Conservation (phyloP, 2,888 invertebrate genomes). For the Caenorhabditis sulstoni region DNA sequence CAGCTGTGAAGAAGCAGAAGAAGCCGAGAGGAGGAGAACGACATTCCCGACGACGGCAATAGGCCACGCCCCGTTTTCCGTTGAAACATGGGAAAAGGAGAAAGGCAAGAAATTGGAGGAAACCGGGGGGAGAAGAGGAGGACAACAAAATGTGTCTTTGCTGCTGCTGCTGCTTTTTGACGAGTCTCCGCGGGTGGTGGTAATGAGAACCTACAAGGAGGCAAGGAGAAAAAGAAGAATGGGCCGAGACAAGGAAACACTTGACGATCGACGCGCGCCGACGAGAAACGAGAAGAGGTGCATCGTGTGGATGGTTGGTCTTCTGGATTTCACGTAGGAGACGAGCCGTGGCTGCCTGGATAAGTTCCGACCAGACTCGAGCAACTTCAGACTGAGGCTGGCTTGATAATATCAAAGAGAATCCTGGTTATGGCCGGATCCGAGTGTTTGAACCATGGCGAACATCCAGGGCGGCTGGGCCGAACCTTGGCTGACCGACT, state of each 20-base stretch:
- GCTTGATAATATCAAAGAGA: too few species aligned
- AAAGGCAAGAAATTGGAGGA: slow-evolving; percentile 7
- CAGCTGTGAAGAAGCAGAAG: too few species aligned
- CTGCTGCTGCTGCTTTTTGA: slow-evolving; percentile 38
- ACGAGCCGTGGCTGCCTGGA: too few species aligned
- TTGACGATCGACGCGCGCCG: neutral
- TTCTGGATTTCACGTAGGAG: too few species aligned
- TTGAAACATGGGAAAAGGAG: slow-evolving; percentile 14
- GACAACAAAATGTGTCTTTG: slow-evolving; percentile 14
- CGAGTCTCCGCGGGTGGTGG: slow-evolving; percentile 21
- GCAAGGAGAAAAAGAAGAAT: slow-evolving; percentile 8
- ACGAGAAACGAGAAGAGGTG: slow-evolving; percentile 39
- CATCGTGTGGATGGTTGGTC: neutral
- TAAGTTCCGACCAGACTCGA: too few species aligned
- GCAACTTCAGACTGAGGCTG: too few species aligned
- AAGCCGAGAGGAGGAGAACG: slow-evolving; percentile 24
- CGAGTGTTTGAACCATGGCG: too few species aligned
- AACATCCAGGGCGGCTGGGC: too few species aligned
- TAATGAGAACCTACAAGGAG: slow-evolving; percentile 46
- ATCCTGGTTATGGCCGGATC: too few species aligned
- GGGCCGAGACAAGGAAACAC: slow-evolving; percentile 10
- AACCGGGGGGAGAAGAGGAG: slow-evolving; percentile 31
- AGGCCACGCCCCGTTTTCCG: slow-evolving; percentile 43
- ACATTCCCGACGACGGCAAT: slow-evolving; percentile 36
- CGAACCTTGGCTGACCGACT: too few species aligned